phyloP scores from a whole-genome alignment of 1,140 invertebrate genomes.

The Leptinotarsa lineolata region DNA sequence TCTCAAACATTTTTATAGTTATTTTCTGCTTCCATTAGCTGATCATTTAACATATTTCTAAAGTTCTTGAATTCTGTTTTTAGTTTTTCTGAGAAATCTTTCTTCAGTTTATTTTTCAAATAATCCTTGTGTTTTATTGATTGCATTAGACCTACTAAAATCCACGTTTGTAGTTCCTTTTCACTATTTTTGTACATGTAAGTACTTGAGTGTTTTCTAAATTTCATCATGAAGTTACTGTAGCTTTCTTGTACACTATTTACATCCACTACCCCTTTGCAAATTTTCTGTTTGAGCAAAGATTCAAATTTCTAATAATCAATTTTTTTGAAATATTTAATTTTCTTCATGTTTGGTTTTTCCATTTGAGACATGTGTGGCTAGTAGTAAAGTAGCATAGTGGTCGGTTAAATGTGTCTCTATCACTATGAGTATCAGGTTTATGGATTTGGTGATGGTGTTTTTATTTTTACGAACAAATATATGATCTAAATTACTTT shows the following conservation, averaged over 20 bases:
- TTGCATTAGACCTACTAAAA: conserved; percentile 12
- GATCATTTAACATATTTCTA: conserved; percentile 17
- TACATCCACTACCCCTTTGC: neutral
- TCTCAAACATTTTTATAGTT: conserved; percentile 14
- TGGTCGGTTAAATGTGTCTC: too few species aligned
- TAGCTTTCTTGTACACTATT: too few species aligned
- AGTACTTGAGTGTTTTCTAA: conserved; percentile 6
- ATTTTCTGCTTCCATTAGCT: conserved; percentile 7
- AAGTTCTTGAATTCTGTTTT: conserved; percentile 7
- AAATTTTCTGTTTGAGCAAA: neutral
- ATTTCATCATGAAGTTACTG: conserved; percentile 13
- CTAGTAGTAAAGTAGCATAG: neutral
- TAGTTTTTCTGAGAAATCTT: too few species aligned
- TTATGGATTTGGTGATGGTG: too few species aligned
- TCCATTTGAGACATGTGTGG: neutral
- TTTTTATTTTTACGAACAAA: too few species aligned
- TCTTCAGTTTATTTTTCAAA: conserved; percentile 13
- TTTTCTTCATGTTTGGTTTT: conserved; percentile 2
- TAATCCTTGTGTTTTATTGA: conserved; percentile 14
- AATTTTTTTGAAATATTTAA: too few species aligned
- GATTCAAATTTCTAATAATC: conserved; percentile 6
- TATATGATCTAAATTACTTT: too few species aligned
- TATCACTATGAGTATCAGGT: too few species aligned
- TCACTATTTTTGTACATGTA: conserved; percentile 13
- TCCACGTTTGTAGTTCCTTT: conserved; percentile 2